These are phyloP conservation scores for Isotomurus palustris DNA, from an alignment of 2,888 invertebrate genomes.

Conservation along the genomic window DNA sequence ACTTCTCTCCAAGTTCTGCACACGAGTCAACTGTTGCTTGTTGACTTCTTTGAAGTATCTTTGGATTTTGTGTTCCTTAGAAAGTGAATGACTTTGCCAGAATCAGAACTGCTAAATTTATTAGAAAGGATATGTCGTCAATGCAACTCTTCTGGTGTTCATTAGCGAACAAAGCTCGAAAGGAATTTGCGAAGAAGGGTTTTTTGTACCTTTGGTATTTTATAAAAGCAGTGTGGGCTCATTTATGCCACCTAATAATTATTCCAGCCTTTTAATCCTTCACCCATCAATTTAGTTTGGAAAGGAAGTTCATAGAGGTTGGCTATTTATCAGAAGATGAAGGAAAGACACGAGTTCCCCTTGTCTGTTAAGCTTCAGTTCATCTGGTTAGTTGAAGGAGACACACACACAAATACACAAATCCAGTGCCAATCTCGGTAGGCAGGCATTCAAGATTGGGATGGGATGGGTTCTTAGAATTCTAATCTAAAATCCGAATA, in stretches of 20 bases:
- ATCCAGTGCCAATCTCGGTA: no score
- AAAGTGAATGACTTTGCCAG: neutral
- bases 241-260: conserved; percentile 14
- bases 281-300: conserved; percentile 9
- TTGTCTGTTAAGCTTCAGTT: no score
- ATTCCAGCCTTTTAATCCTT: conserved; percentile 15
- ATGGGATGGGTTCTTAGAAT: no score
- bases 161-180: conserved; percentile 5
- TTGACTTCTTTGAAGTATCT: neutral
- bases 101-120: conserved; percentile 5
- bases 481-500: no score
- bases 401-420: no score
- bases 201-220: neutral
- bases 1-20: no score
- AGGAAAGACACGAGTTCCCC: neutral
- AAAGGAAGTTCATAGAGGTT: neutral
- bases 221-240: conserved; percentile 15
- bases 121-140: no score
- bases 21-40: conserved; percentile 1
- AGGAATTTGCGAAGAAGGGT: conserved; percentile 2
- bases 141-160: neutral
- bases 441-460: no score
- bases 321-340: neutral
- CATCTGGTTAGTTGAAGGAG: no score
- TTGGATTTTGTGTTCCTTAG: no score